A percentile compares a stretch with the other conserved stretches of the same genome.
phyloP scores from a whole-genome alignment of 2,113 vertebrate genomes.

The Capricornis sumatraensis region DNA sequence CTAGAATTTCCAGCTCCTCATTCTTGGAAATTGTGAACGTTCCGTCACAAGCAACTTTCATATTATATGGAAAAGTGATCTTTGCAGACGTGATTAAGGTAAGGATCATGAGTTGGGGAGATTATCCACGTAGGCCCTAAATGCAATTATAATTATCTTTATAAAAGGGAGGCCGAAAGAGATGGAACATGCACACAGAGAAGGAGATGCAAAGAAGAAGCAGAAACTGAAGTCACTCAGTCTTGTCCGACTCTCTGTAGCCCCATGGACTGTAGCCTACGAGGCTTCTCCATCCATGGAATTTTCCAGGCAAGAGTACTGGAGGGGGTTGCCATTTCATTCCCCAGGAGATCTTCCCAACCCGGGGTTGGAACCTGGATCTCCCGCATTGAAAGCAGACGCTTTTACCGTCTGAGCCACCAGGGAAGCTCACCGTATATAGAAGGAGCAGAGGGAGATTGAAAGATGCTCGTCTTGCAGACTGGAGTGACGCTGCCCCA shows the following conservation, averaged over 20 bases:
- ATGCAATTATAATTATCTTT: not conserved
- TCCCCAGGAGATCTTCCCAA: not conserved
- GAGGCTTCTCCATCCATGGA: not conserved
- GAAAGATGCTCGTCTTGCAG: not conserved
- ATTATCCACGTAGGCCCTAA: not conserved
- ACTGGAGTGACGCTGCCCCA: not conserved
- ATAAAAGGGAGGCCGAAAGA: not conserved
- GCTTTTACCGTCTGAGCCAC: not conserved
- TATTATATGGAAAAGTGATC: not conserved
- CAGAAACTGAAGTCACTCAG: not conserved
- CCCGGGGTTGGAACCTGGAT: not conserved
- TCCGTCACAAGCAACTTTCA: not conserved
- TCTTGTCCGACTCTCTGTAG: not conserved
- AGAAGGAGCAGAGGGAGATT: not conserved
- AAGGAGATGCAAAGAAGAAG: not conserved
- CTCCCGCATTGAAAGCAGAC: fast-evolving
- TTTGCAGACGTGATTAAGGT: not conserved
- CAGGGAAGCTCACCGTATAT: not conserved
- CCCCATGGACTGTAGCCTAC: not conserved
- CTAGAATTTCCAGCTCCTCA: not conserved
- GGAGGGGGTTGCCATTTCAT: not conserved
- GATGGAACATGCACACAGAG: not conserved
- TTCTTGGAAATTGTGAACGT: not conserved
- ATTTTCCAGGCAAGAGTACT: not conserved
- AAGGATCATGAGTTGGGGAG: not conserved